Percentiles rank a stretch among this genome's conserved stretches.
Evolutionary conservation across 2,888 invertebrate species (phyloP).

Genomic region (Thera britannica): DNA sequence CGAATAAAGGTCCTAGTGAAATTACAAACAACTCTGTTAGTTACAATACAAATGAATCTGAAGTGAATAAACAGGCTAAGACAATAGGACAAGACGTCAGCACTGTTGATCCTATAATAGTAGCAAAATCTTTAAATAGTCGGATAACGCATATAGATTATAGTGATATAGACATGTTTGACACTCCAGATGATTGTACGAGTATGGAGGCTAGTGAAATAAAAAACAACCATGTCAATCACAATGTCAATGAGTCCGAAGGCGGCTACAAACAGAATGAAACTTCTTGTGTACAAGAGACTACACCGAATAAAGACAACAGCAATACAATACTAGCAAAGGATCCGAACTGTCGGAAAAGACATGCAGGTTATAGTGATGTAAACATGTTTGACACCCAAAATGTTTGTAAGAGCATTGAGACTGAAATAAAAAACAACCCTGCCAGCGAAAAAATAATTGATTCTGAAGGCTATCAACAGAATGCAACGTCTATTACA

Average conservation of each 20-base stretch:
- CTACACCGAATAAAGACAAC: background rate
- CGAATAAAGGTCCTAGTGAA: background rate
- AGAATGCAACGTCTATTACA: background rate
- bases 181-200: no score
- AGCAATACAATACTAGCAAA: conserved; percentile 1
- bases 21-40: background rate
- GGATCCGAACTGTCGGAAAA: background rate
- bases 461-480: background rate
- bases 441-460: background rate
- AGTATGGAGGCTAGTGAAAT: no score
- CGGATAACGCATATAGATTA: conserved; percentile 11
- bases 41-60: background rate
- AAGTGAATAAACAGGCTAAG: background rate
- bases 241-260: background rate
- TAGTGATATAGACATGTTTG: background rate
- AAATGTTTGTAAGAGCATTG: background rate
- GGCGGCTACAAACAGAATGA: background rate
- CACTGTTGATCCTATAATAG: background rate
- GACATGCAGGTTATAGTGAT: background rate
- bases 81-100: background rate
- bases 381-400: background rate
- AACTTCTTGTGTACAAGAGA: background rate
- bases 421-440: background rate
- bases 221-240: background rate
- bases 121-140: conserved; percentile 1